Base-by-base conservation (phyloP, 2,113 vertebrate species). In the Helogale parvula region DNA sequence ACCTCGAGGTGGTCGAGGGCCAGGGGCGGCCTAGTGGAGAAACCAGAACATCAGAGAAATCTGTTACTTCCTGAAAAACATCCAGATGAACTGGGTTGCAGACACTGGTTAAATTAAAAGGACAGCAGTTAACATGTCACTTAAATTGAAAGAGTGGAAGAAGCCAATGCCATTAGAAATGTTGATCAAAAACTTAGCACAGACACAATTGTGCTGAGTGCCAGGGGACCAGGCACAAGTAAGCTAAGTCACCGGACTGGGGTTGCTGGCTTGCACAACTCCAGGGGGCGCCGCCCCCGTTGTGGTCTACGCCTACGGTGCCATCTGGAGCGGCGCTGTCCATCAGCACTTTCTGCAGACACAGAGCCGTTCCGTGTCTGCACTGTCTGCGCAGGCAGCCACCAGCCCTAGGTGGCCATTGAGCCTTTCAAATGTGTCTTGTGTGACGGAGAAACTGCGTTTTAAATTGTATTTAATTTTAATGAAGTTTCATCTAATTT, bases 1-100 rank as follows among this genome's bases (percentile, higher is more conserved):
- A 33, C 0, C 3, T 4, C 60, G 35, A 76, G 31, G 15, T 47
- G n/a, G 35, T 12, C 5, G 27, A 57, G 19, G n/a, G n/a, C 27
- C 50, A 23, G n/a, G 60, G 45, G 17, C 41, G 50, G 12, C 12
- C 1, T 3, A 72, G 29, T 0, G 0, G 17, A n/a, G 54, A 71
- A 76, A 27, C 33, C 33, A 66, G 79, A 81, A 45, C 1, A 1
- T 54, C 38, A 23, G 5, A 31, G 52, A 35, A 66, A 84, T 9
- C 63, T 5, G 0, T 27, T n/a, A 19, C 8, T 80, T 57, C 65
- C 57, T 82, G 76, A 50, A 90, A 50, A 63, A 52, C 31, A 19
- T 60, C 77, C 33, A 8, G 0, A 23, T 21, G 27, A 50, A 74
- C 38, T 27, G 52, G 27, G 23, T 7, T n/a, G 27, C 35, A 65